Base-by-base conservation (phyloP, 2,888 invertebrate genomes). In the Morinoia aosen region DNA sequence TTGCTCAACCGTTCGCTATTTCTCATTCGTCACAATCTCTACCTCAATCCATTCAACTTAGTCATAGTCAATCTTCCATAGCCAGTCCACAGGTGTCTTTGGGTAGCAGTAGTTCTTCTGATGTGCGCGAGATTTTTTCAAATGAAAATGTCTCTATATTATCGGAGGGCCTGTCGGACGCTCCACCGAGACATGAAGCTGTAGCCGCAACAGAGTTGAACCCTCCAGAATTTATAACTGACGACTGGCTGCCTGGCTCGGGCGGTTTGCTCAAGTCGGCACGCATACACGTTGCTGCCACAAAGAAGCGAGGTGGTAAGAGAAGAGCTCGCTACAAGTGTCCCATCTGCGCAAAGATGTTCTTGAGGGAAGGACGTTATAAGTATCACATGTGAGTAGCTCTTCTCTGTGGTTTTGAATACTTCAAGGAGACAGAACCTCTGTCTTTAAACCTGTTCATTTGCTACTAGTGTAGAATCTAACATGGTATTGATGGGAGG, bases 271-370 rank as follows among this genome's bases (percentile, higher is more conserved):
- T 39, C 90, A 90, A 90, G 90, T 48, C 90, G 0, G 40, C 48
- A 40, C 90, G 90, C 48, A 48, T 48, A 90, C 48, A 90, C 39
- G 90, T 90, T 48, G 25, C 90, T 88, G 88, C 88, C 90, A 40
- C 48, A 25, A 90, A 19, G 90, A 57, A 57, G 58, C 56, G 25
- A 93, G 57, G 93, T 12, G 57, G 3, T 57, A 39, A 33, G n/a
- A 93, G 57, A 33, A 93, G 57, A 57, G 57, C 93, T 33, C 93
- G 93, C n/a, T 57, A 93, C 64, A 95, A 95, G 48, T 95, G 95
- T 48, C 95, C 95, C 40, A 61, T 95, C 19, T 95, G 95, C 95
- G 95, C 61, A 10, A 95, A 95, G 48, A 61, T 64, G 58, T 95
- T 95, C 56, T 25, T 95, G 61, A 95, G 48, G 48, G 95, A 95